Base-by-base conservation (phyloP, 2,113 vertebrate species). In the Pelmatolapia mariae region DNA sequence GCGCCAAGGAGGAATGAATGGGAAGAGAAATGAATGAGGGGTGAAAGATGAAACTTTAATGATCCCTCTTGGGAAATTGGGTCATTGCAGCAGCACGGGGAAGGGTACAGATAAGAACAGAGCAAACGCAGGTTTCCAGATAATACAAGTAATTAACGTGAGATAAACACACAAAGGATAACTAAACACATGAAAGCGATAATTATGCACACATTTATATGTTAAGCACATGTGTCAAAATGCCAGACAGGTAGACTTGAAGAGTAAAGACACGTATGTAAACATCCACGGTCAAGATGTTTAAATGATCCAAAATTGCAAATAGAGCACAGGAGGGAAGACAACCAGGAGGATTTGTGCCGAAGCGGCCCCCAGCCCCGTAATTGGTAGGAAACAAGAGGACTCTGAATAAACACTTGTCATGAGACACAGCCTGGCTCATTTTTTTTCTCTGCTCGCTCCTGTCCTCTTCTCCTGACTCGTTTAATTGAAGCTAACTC, bases 31-130 rank as follows among this genome's bases (percentile, higher is more conserved):
- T 87, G 93, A 95, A 92, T 86, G 86, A 95, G 92, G 89, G 93
- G 91, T 94, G 93, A 95, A 94, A 95, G 92, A 95, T 91, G 93
- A 95, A 94, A 94, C 94, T 93, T 94, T 95, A 95, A 95, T 95
- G 92, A 95, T 93, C 95, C 91, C 94, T 90, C 94, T 86, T 85
- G 95, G 95, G 95, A 95, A 92, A 92, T 84, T 13, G 88, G 86
- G 89, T 91, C 91, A 86, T 87, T 90, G 81, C 91, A 53, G 91
- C 87, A 83, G 82, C 80, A 71, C 10, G 40, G 87, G 79, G 82
- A 85, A 61, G 81, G 83, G 83, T 63, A 47, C n/a, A 85, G 89
- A 91, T 92, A 90, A 92, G 86, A 92, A 63, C 53, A 36, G 79
- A 76, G 83, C 71, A 80, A 87, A 90, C 33, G 71, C 80, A 68